phyloP scores from a whole-genome alignment of 1,140 invertebrate genomes.

The Aphidius ervi region DNA sequence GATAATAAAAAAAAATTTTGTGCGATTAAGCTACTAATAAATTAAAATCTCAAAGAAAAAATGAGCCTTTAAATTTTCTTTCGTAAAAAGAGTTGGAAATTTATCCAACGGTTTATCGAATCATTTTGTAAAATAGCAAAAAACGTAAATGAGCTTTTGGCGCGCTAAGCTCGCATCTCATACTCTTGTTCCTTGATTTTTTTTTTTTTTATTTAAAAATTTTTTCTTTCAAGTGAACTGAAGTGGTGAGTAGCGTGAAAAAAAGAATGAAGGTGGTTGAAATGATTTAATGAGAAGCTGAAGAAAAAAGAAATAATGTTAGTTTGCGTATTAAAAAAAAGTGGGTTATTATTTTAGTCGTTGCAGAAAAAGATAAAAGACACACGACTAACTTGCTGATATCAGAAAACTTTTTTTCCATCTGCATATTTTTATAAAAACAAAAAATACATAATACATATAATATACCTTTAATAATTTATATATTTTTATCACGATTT shows the following conservation, averaged over 20 bases:
- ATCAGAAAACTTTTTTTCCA: conserved; percentile 12
- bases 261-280: background rate
- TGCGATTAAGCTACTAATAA: background rate
- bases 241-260: no score
- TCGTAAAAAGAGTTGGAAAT: background rate
- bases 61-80: background rate
- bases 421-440: no score
- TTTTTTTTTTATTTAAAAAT: no score
- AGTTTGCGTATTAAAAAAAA: background rate
- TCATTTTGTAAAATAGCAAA: background rate
- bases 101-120: conserved; percentile 13
- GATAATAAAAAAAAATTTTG: no score
- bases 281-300: conserved; percentile 1
- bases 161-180: background rate
- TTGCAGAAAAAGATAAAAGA: background rate
- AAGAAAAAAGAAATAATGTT: background rate
- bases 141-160: background rate
- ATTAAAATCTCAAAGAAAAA: background rate
- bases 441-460: no score
- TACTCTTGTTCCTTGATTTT: no score
- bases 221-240: no score
- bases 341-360: background rate
- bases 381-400: conserved; percentile 1
- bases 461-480: no score
- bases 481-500: no score